Evolutionary conservation across 1,140 invertebrate genomes (phyloP).

Genomic region (Pseudomyrmex flavicornis): DNA sequence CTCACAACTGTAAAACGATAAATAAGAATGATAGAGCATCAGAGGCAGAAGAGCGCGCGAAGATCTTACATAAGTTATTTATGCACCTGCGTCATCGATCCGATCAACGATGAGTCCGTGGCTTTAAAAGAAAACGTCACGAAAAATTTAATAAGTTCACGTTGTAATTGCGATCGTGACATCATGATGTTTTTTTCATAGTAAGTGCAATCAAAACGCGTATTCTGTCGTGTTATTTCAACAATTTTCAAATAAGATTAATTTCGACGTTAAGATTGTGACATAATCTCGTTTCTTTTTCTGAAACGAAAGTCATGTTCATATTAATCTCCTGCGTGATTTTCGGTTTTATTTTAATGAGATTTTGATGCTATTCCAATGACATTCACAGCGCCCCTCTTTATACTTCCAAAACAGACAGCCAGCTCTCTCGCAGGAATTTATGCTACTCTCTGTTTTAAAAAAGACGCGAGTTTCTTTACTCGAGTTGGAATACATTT

Average conservation of each 20-base stretch:
- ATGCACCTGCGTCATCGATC: conserved; percentile 27
- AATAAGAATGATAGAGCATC: conserved; percentile 29
- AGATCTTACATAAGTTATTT: conserved; percentile 55
- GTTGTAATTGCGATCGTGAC: conserved; percentile 5
- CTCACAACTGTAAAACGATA: conserved; percentile 14
- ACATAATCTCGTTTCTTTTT: conserved; percentile 21
- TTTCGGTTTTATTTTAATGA: conserved; percentile 60
- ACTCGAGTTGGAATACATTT: conserved; percentile 51
- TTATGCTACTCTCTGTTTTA: conserved; percentile 49
- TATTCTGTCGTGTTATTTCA: no score
- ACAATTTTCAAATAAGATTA: not conserved
- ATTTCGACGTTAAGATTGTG: conserved; percentile 29
- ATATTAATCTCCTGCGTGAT: not conserved
- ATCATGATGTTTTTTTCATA: not conserved
- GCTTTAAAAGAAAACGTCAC: not conserved
- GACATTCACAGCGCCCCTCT: conserved; percentile 54
- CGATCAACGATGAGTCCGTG: conserved; percentile 3
- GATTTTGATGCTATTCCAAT: conserved; percentile 66
- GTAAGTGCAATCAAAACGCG: no score
- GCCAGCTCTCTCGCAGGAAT: conserved; percentile 31
- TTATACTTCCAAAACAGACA: conserved; percentile 22
- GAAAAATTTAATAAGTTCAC: not conserved
- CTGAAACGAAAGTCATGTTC: not conserved
- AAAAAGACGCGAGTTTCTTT: conserved; percentile 57
- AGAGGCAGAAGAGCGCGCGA: not conserved